A percentile compares a stretch with the other conserved stretches of the same genome.
These are phyloP conservation scores for Drosophila pruinosa DNA, from an alignment of 1,140 invertebrate genomes.

Conservation along the genomic window DNA sequence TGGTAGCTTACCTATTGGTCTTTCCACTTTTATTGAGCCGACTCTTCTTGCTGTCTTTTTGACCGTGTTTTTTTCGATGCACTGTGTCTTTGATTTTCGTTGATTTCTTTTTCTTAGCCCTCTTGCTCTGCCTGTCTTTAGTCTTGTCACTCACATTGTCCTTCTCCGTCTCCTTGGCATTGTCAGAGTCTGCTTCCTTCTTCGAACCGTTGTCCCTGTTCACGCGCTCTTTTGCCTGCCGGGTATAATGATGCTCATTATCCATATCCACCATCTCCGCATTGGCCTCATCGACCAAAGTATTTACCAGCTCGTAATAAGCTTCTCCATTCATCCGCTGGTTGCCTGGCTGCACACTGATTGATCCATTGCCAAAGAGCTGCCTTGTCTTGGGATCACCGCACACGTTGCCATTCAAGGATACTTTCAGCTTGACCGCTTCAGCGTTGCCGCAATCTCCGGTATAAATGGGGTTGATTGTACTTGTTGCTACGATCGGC, in stretches of 20 bases:
- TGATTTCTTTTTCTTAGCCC: neutral
- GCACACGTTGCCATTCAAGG: slow-evolving; percentile 64
- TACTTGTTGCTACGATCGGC: neutral
- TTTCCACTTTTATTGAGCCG: neutral
- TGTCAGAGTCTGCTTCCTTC: neutral
- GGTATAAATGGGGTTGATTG: neutral
- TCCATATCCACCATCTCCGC: neutral
- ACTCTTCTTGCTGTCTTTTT: neutral
- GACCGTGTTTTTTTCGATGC: neutral
- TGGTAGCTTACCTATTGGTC: neutral
- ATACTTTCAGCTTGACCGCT: slow-evolving; percentile 58
- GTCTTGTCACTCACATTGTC: neutral
- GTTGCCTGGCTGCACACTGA: slow-evolving; percentile 41
- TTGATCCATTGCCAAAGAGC: slow-evolving; percentile 66
- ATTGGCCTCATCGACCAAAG: neutral
- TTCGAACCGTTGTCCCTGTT: neutral
- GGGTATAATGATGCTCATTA: neutral
- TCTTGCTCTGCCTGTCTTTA: neutral
- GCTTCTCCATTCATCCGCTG: neutral
- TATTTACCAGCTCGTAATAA: neutral
- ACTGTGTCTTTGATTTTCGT: neutral
- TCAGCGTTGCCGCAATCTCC: slow-evolving; percentile 37
- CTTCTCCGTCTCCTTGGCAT: neutral
- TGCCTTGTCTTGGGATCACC: slow-evolving; percentile 59
- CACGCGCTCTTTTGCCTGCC: neutral